Evolutionary conservation across 2,888 invertebrate genomes (phyloP), one percentile per base, ranked within the genome.

Genomic region (Phengaris alcon): DNA sequence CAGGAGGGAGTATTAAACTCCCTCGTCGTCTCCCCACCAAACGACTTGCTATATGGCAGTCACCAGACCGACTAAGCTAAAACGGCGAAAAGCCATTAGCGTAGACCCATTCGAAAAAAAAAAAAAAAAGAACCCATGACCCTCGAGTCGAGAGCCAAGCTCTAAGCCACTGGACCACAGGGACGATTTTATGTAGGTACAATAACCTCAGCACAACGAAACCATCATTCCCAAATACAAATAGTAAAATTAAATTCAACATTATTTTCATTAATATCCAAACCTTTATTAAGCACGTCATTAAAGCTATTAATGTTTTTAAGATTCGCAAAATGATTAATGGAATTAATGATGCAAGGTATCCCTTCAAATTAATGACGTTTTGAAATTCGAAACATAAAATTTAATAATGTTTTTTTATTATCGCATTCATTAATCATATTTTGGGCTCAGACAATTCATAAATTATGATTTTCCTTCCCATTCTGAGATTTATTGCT

Each of bases 391-490:
- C 22, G 52, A 72, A 72, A 72, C 52, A 35, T 72, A 72, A 72
- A 72, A 54, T 72, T 54, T 72, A 54, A 72, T 72, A 72, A 54
- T 72, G 54, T 72, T 72, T 72, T 72, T 54, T 72, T 70, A 70
- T 70, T 48, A 72, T 54, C 72, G 35, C 72, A 22, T 35, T 72
- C 72, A 72, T 72, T 72, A 72, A 72, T 72, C 52, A 72, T 13
- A 22, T 54, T 72, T 72, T 22, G 54, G 72, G 72, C 72, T 15
- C 51, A 72, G 72, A 72, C 13, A 54, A 52, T 72, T 72, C 72
- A 72, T 72, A 72, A 72, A 72, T 72, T 72, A 44, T 64, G 35
- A 64, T 64, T 64, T 64, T 64, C 64, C 35, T 64, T 64, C 64
- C 35, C 12, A 64, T 64, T 64, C 44, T 12, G 64, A 35, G 64